These are phyloP conservation scores for Callipepla californica DNA, from an alignment of 2,113 vertebrate species.

Conservation along the genomic window DNA sequence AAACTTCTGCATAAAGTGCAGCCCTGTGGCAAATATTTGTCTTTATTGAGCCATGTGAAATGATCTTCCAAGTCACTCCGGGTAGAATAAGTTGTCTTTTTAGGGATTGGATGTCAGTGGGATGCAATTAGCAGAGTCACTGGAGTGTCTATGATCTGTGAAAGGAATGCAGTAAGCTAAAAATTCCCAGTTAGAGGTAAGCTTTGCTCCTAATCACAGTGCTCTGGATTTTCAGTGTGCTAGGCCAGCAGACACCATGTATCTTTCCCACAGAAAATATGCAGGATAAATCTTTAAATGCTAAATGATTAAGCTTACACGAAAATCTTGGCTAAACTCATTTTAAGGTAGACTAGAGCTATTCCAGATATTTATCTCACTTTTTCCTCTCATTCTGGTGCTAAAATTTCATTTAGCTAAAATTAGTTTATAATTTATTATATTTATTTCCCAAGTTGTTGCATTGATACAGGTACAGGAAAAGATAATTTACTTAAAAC, in stretches of 20 bases:
- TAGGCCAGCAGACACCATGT: neutral
- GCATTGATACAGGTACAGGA: neutral
- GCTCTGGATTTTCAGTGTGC: neutral
- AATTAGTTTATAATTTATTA: neutral
- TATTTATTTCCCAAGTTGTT: neutral
- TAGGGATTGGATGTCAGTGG: neutral
- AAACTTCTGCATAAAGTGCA: neutral
- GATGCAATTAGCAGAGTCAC: neutral
- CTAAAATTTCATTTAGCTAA: neutral
- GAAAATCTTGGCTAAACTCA: neutral
- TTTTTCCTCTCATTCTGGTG: neutral
- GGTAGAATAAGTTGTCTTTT: conserved; percentile 5
- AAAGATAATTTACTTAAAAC: neutral
- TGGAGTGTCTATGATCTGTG: neutral
- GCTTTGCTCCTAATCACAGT: neutral
- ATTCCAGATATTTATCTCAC: neutral
- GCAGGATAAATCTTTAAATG: neutral
- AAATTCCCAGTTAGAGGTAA: neutral
- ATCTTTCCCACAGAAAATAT: neutral
- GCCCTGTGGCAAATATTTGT: neutral
- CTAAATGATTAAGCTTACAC: neutral
- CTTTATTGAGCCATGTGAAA: neutral
- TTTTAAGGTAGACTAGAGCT: neutral
- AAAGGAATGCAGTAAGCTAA: conserved; percentile 13
- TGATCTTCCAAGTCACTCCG: neutral